phyloP scores from a whole-genome alignment of 2,888 invertebrate species.

The Blastobasis adustella region DNA sequence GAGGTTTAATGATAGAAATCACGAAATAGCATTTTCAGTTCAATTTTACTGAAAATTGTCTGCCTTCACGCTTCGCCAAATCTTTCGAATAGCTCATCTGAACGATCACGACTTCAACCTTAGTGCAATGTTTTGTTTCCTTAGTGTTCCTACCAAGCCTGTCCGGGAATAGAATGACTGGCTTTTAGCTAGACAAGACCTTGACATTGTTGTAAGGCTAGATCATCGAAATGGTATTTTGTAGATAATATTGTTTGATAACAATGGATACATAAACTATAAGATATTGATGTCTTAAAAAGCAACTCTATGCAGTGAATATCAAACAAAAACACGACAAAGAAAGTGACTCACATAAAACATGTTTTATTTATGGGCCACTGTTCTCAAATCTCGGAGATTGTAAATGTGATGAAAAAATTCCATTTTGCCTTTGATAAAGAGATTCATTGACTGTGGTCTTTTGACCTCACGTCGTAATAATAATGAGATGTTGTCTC shows the following conservation, averaged over 20 bases:
- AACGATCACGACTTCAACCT: conserved; percentile 29
- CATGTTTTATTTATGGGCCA: conserved; percentile 6
- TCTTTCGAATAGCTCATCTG: conserved; percentile 21
- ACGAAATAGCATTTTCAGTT: too few species aligned
- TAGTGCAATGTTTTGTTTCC: conserved; percentile 5
- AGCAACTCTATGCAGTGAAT: neutral
- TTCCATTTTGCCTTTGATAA: neutral
- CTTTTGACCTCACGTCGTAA: neutral
- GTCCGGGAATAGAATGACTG: too few species aligned
- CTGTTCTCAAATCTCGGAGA: neutral
- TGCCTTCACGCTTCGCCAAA: conserved; percentile 25
- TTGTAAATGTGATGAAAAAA: neutral
- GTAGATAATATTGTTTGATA: too few species aligned
- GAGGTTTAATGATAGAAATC: too few species aligned
- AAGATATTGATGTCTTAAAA: too few species aligned
- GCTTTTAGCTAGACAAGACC: too few species aligned
- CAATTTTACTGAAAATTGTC: neutral
- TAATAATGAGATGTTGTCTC: neutral
- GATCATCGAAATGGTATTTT: too few species aligned
- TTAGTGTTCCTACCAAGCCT: too few species aligned
- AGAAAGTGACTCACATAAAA: conserved; percentile 2
- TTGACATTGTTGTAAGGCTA: too few species aligned
- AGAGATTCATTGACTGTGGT: too few species aligned
- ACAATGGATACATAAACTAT: too few species aligned
- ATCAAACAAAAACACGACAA: conserved; percentile 4